Conservation (phyloP, 2,888 invertebrate genomes). For the Eutolmus rufibarbis region DNA sequence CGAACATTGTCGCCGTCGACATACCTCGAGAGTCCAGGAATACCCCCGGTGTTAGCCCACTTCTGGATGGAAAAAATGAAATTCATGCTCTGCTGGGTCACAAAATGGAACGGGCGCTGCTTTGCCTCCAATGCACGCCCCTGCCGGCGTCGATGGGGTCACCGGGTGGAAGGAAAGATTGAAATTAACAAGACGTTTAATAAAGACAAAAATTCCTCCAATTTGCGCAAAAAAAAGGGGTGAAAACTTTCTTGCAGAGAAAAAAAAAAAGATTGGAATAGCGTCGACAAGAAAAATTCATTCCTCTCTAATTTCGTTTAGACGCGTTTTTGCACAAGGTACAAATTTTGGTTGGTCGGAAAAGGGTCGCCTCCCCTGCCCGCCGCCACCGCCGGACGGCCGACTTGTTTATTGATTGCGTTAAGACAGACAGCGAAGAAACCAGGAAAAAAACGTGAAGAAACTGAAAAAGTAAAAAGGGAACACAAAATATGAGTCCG, state of each 20-base stretch:
- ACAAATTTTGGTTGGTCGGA: slow-evolving; percentile 18
- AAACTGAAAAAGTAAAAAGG: neutral
- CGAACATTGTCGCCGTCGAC: neutral
- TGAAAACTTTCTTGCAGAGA: neutral
- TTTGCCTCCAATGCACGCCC: neutral
- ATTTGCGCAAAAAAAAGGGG: slow-evolving; percentile 12
- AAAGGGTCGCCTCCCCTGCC: slow-evolving; percentile 4
- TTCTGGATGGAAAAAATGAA: neutral
- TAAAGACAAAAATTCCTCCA: slow-evolving; percentile 34
- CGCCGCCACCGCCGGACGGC: neutral
- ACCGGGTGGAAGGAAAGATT: neutral
- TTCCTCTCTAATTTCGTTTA: neutral
- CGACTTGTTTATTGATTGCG: slow-evolving; percentile 33
- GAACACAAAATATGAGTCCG: neutral
- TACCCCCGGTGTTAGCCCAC: slow-evolving; percentile 7
- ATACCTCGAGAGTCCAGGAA: neutral
- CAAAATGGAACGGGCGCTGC: neutral
- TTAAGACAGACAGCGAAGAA: neutral
- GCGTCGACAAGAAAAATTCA: neutral
- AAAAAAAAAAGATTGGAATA: neutral
- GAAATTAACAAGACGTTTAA: slow-evolving; percentile 40
- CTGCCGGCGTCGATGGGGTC: neutral
- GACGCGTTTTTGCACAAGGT: slow-evolving; percentile 1
- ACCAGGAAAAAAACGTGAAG: neutral
- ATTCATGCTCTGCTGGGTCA: slow-evolving; percentile 10